Percentiles rank a stretch among this genome's conserved stretches.
Conservation (phyloP, 2,797 vertebrate genomes). For the Anisognathus igniventris region DNA sequence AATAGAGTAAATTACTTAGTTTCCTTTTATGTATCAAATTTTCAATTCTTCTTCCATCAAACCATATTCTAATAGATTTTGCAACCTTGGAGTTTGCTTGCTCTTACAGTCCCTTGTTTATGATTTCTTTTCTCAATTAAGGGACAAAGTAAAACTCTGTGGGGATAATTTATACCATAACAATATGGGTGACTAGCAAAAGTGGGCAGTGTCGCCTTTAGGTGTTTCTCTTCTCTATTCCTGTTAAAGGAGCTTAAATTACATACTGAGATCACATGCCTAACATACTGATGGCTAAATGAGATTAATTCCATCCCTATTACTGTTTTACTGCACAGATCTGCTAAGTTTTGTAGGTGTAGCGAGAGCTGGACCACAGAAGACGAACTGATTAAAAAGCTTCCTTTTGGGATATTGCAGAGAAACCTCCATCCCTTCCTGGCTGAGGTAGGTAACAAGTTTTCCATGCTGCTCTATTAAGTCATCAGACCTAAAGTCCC, state of each 20-base stretch:
- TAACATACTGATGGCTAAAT: not conserved
- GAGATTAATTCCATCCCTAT: not conserved
- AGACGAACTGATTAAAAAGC: not conserved
- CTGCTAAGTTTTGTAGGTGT: not conserved
- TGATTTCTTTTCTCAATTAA: not conserved
- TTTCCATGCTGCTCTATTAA: not conserved
- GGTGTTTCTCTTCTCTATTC: not conserved
- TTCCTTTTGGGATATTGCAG: not conserved
- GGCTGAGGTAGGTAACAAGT: not conserved
- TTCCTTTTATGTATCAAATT: not conserved
- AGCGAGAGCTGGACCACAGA: not conserved
- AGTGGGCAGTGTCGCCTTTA: not conserved
- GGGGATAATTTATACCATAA: not conserved
- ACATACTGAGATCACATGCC: not conserved
- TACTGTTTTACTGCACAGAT: not conserved
- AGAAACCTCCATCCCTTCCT: not conserved
- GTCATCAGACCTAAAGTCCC: not conserved
- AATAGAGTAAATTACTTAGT: not conserved
- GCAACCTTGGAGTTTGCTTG: not conserved
- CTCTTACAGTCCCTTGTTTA: not conserved
- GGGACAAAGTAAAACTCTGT: not conserved
- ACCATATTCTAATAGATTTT: not conserved
- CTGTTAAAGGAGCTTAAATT: not conserved
- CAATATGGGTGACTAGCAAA: not conserved
- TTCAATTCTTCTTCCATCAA: not conserved